Conservation (phyloP, 2,888 invertebrate genomes). For the Chrysolina oricalcia region DNA sequence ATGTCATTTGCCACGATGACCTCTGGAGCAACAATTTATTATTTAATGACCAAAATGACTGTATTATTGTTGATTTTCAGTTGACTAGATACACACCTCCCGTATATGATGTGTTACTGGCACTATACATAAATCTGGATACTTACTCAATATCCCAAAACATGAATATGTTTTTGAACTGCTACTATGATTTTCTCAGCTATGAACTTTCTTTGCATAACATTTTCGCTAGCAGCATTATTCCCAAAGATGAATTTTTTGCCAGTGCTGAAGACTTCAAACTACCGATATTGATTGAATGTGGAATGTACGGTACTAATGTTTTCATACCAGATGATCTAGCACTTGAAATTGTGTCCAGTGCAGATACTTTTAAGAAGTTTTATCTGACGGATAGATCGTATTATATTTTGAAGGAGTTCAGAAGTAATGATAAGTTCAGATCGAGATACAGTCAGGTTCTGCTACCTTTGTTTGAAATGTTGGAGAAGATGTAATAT, state of each 20-base stretch:
- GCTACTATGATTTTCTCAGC: not conserved
- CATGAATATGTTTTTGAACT: not conserved
- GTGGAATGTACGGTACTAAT: not conserved
- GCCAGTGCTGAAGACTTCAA: not conserved
- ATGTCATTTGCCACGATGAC: not conserved
- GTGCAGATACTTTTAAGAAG: not conserved
- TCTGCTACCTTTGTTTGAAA: not conserved
- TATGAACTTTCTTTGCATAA: not conserved
- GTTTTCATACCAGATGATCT: not conserved
- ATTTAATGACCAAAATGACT: not conserved
- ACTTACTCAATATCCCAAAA: not conserved
- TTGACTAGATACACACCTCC: not conserved
- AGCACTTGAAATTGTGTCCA: not conserved
- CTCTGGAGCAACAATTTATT: not conserved
- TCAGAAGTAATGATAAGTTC: not conserved
- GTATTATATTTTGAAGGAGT: not conserved
- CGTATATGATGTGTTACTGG: not conserved
- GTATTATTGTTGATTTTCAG: slow-evolving; percentile 3
- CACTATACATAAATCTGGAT: not conserved
- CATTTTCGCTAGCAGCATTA: not conserved
- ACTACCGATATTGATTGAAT: not conserved
- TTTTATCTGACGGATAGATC: not conserved
- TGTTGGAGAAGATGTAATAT: not conserved
- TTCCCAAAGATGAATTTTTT: not conserved
- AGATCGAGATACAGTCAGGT: not conserved